phyloP scores from a whole-genome alignment of 2,888 invertebrate genomes.

The Phortica okadai region DNA sequence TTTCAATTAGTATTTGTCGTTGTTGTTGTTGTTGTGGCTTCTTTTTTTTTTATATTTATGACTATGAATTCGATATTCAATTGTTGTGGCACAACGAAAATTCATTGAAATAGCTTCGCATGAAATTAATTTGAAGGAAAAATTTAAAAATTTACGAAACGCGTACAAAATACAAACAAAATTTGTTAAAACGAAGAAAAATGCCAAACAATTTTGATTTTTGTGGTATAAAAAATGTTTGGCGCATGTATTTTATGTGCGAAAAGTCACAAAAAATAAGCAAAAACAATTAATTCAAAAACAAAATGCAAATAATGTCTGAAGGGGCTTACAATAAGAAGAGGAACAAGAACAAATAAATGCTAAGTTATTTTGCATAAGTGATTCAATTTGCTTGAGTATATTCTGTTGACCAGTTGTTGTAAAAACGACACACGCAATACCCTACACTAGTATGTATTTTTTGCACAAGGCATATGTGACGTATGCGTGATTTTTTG shows the following conservation, averaged over 20 bases:
- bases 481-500: no score
- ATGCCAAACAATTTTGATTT: constrained; percentile 30
- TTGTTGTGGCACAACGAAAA: constrained; percentile 52
- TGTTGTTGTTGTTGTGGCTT: background rate
- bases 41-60: constrained; percentile 38
- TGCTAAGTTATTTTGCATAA: no score
- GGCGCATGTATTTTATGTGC: constrained; percentile 32
- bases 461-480: no score
- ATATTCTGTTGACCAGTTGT: no score
- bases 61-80: constrained; percentile 53
- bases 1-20: constrained; percentile 54
- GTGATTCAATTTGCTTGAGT: no score
- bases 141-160: constrained; percentile 50
- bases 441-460: no score
- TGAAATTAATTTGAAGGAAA: constrained; percentile 58
- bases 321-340: constrained; percentile 35
- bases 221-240: constrained; percentile 1
- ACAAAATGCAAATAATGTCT: constrained; percentile 34
- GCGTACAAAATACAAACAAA: constrained; percentile 40
- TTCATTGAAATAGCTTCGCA: constrained; percentile 37
- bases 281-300: background rate
- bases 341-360: no score
- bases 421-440: no score
- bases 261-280: constrained; percentile 14
- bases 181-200: constrained; percentile 31